These are phyloP conservation scores for Cryptocheilus praepositus DNA, from an alignment of 2,888 invertebrate species.

Conservation along the genomic window DNA sequence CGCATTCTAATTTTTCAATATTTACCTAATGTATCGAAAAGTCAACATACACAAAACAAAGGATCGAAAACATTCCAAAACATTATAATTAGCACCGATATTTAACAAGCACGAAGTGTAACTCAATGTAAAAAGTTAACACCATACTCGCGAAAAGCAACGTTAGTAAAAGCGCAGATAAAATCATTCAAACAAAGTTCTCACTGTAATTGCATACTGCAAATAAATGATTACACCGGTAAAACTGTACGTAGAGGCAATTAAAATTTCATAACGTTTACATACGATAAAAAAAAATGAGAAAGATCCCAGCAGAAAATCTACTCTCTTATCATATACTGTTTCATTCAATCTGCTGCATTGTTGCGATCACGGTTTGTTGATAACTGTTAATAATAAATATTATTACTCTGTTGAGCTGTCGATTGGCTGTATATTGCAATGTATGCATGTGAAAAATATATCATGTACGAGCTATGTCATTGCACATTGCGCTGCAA, in stretches of 20 bases:
- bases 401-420: constrained; percentile 72
- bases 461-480: constrained; percentile 70
- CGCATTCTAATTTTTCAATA: too few relatives aligned
- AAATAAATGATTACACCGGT: background rate
- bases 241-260: background rate
- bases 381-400: constrained; percentile 72
- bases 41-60: too few relatives aligned
- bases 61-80: too few relatives aligned
- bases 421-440: constrained; percentile 73
- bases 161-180: background rate
- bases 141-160: background rate
- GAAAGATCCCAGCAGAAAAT: constrained; percentile 49
- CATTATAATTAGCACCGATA: too few relatives aligned
- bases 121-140: too few relatives aligned
- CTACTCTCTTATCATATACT: constrained; percentile 61
- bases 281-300: background rate
- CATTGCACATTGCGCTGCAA: constrained; percentile 72
- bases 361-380: constrained; percentile 73
- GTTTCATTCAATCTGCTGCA: constrained; percentile 71
- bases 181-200: background rate
- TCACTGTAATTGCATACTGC: constrained; percentile 6
- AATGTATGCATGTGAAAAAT: constrained; percentile 70
- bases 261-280: background rate
- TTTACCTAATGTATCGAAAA: too few relatives aligned
- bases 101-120: too few relatives aligned